Percentiles rank a stretch among this genome's conserved stretches.
These are phyloP conservation scores for Endotricha flammealis DNA, from an alignment of 2,888 invertebrate species.

Conservation along the genomic window DNA sequence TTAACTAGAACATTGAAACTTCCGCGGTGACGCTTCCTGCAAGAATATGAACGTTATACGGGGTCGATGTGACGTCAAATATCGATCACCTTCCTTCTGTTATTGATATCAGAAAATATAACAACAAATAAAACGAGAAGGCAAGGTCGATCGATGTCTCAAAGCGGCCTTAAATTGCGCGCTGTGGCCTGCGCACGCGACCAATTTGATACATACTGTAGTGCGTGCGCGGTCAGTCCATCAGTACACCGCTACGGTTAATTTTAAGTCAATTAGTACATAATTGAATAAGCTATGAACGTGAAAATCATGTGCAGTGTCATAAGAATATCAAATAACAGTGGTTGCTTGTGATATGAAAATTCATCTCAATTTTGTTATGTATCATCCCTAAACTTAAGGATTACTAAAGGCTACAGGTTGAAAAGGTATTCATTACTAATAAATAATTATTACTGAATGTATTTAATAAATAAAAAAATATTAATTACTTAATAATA, in stretches of 20 bases:
- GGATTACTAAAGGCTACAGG: no score
- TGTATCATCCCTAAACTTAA: no score
- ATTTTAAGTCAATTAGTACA: background rate
- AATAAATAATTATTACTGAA: no score
- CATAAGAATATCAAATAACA: background rate
- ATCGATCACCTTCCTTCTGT: no score
- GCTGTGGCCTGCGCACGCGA: slow-evolving; percentile 33
- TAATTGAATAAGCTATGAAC: background rate
- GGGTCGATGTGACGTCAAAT: no score
- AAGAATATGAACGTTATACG: no score
- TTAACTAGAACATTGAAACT: no score
- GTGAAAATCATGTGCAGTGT: slow-evolving; percentile 5
- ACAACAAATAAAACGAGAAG: slow-evolving; percentile 1
- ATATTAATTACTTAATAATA: no score
- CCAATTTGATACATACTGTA: slow-evolving; percentile 33
- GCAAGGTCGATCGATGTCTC: slow-evolving; percentile 38
- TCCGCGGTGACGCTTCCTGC: no score
- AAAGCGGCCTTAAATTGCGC: slow-evolving; percentile 42
- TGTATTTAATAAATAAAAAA: no score
- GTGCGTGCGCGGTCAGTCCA: slow-evolving; percentile 31
- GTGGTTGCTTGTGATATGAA: background rate
- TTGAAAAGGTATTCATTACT: no score
- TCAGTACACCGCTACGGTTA: background rate
- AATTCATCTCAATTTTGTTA: background rate
- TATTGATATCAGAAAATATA: no score